phyloP scores from a whole-genome alignment of 2,113 vertebrate species.

The Gymnobelideus leadbeateri region DNA sequence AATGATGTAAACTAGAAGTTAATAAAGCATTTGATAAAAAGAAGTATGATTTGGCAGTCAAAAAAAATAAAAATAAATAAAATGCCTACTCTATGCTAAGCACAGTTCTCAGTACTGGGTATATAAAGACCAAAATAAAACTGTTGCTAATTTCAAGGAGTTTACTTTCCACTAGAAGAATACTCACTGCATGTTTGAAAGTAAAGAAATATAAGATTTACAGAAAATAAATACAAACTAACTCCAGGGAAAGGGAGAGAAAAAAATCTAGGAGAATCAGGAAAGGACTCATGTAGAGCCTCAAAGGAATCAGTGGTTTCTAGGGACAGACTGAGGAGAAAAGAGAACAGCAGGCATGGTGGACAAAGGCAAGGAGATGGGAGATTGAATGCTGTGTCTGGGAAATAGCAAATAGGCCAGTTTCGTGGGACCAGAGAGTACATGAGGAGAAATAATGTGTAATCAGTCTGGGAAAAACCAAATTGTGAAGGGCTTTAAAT shows the following conservation, averaged over 20 bases:
- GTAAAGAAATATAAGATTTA: neutral
- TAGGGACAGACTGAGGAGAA: neutral
- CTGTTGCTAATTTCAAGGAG: neutral
- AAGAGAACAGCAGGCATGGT: neutral
- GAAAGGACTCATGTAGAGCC: neutral
- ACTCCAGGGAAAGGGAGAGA: neutral
- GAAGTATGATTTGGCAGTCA: too few relatives aligned
- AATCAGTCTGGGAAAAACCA: neutral
- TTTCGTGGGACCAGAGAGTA: neutral
- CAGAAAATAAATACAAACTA: neutral
- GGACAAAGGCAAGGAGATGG: neutral
- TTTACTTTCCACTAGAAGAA: neutral
- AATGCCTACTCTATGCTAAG: too few relatives aligned
- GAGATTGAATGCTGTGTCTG: neutral
- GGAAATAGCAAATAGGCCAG: neutral
- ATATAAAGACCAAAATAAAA: neutral
- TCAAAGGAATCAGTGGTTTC: neutral
- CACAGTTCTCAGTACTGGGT: too few relatives aligned
- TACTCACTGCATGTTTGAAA: neutral
- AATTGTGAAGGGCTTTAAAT: neutral
- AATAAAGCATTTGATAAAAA: too few relatives aligned
- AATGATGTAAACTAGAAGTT: too few relatives aligned
- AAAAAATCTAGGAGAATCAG: neutral
- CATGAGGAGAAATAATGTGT: neutral
- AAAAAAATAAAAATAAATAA: too few relatives aligned